These are phyloP conservation scores for Graptemys geographica DNA, from an alignment of 2,797 vertebrate species.

Conservation along the genomic window DNA sequence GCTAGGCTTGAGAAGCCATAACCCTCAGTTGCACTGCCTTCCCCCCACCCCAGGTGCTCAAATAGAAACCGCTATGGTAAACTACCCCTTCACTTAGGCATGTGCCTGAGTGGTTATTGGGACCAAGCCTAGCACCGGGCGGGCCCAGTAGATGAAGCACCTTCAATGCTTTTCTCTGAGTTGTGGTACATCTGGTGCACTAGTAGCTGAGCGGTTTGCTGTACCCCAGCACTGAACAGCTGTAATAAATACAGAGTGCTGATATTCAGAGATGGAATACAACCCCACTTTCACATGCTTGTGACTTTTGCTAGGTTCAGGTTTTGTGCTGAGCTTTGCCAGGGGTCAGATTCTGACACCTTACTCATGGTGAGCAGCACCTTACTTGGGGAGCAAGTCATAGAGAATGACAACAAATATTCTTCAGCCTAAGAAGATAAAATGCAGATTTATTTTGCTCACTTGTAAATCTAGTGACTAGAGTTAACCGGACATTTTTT, in stretches of 20 bases:
- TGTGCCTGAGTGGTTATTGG: background rate
- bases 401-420: no score
- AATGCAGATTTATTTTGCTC: background rate
- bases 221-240: background rate
- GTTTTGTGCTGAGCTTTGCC: background rate
- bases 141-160: no score
- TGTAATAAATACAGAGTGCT: background rate
- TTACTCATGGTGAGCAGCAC: background rate
- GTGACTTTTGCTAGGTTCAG: background rate
- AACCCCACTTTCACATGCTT: background rate
- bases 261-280: no score
- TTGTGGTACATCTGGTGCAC: background rate
- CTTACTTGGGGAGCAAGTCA: no score
- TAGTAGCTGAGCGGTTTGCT: background rate
- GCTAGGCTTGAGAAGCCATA: background rate
- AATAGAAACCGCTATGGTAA: background rate
- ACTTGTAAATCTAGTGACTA: background rate
- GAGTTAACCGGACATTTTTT: background rate
- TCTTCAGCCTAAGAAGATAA: conserved; percentile 25
- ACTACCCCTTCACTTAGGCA: background rate
- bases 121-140: no score
- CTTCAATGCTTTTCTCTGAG: background rate
- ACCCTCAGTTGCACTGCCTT: background rate
- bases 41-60: background rate
- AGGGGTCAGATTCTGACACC: background rate